phyloP scores from a whole-genome alignment of 2,888 invertebrate species.

The Phania funesta region DNA sequence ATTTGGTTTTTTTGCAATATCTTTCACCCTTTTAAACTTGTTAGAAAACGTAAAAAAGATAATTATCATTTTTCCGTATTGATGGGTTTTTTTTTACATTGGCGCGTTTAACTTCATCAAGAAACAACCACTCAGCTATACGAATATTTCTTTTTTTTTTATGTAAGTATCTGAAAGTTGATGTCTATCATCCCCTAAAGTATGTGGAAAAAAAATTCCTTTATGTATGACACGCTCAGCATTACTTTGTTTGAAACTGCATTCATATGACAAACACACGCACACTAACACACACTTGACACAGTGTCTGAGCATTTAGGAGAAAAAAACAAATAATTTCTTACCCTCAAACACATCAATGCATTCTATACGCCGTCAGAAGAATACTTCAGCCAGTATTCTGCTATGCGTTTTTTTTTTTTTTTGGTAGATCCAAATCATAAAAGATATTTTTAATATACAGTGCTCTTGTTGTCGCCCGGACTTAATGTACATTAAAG shows the following conservation, averaged over 20 bases:
- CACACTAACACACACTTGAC: constrained; percentile 40
- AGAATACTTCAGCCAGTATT: constrained; percentile 23
- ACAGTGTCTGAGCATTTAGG: constrained; percentile 41
- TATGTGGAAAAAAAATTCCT: constrained; percentile 33
- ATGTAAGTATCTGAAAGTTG: background rate
- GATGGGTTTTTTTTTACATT: constrained; percentile 3
- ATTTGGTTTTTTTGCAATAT: background rate
- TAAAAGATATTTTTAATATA: constrained; percentile 17
- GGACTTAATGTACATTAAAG: constrained; percentile 17
- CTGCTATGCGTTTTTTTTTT: background rate
- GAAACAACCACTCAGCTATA: constrained; percentile 1
- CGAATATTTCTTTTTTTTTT: background rate
- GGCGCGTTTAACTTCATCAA: constrained; percentile 24
- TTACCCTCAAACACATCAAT: constrained; percentile 46
- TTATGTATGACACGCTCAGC: constrained; percentile 38
- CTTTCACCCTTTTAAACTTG: constrained; percentile 12
- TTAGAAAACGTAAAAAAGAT: background rate
- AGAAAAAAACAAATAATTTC: background rate
- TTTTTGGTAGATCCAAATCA: constrained; percentile 31
- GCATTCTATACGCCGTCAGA: constrained; percentile 24
- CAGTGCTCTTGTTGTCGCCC: constrained; percentile 1
- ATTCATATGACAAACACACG: background rate
- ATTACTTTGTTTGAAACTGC: constrained; percentile 38
- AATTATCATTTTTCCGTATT: constrained; percentile 13
- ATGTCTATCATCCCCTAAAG: constrained; percentile 47